Evolutionary conservation across 2,797 vertebrate species (phyloP), one percentile per base, ranked within the genome.

Genomic region (Acropternis orthonyx): DNA sequence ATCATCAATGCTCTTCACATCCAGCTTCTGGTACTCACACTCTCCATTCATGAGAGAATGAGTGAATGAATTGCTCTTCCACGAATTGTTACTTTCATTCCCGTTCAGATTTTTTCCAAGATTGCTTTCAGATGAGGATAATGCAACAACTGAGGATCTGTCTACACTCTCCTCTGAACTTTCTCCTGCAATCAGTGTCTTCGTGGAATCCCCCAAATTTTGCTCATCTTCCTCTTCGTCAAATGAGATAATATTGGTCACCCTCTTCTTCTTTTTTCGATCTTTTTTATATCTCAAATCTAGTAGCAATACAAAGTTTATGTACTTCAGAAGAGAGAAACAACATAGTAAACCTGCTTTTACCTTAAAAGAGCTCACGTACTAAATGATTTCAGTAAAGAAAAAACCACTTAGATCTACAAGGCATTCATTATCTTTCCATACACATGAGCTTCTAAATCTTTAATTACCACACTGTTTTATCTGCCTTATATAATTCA

Each of bases 181-280:
- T 95, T 98, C 98, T 91, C 98, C 98, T 2, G 95, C 72, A 51
- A 81, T 78, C 5, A 89, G 75, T 22, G 97, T 97, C 97, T 98
- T 98, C 24, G 97, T 97, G 79, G 81, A 46, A 16, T 98, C 98
- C n/a, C 98, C 98, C 26, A 92, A 44, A 89, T 98, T 98, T 48
- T 98, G 98, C 46, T 98, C 98, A 4, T 98, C 99, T 7, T 99
- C 98, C 17, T 99, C 99, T 28, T 99, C 98, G 41, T 99, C 99
- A 92, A 99, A 99, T 16, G 99, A 99, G 93, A 99, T 99, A 17
- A 99, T 99, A 97, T 99, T 99, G 76, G 99, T 99, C 97, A 99
- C 98, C 96, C 99, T 99, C 97, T 99, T 99, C 96, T 98, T 99
- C 97, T 98, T 99, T 72, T 99, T 98, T 22, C 99, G 97, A 92